phyloP scores from a whole-genome alignment of 2,113 vertebrate species.

The Etheostoma cragini region DNA sequence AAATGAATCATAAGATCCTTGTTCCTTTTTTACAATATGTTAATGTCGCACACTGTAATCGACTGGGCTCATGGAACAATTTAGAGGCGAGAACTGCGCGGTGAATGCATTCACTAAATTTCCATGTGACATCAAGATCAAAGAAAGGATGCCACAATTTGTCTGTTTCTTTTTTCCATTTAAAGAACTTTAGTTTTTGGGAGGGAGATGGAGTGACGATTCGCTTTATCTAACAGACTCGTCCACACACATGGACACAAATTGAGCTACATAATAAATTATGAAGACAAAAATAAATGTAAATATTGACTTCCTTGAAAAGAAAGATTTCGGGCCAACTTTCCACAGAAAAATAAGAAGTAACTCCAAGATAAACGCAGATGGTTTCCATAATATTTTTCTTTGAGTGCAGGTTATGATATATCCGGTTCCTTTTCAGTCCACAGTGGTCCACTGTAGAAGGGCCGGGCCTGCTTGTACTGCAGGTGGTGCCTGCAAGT shows the following conservation, averaged over 20 bases:
- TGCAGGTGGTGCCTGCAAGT: slow-evolving; percentile 63
- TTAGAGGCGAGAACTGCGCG: slow-evolving; percentile 28
- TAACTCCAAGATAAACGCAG: slow-evolving; percentile 1
- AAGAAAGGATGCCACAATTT: slow-evolving; percentile 8
- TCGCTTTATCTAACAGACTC: not conserved
- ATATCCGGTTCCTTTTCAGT: slow-evolving; percentile 8
- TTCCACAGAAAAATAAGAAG: slow-evolving; percentile 7
- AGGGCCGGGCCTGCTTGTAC: slow-evolving; percentile 26
- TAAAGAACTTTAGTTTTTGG: slow-evolving; percentile 16
- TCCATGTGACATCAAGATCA: slow-evolving; percentile 42
- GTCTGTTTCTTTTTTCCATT: not conserved
- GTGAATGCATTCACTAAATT: slow-evolving; percentile 28
- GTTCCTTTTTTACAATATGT: slow-evolving; percentile 71
- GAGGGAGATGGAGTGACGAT: not conserved
- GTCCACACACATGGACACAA: not conserved
- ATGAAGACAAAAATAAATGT: not conserved
- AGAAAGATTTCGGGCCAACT: not conserved
- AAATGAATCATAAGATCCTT: slow-evolving; percentile 76
- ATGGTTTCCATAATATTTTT: not conserved
- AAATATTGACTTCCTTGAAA: not conserved
- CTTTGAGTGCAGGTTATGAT: slow-evolving; percentile 22
- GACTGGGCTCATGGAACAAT: slow-evolving; percentile 42
- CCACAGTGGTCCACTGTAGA: slow-evolving; percentile 7
- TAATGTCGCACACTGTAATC: slow-evolving; percentile 60
- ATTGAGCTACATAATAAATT: slow-evolving; percentile 10